These are phyloP conservation scores for Eristalis pertinax DNA, from an alignment of 2,888 invertebrate genomes.

Conservation along the genomic window DNA sequence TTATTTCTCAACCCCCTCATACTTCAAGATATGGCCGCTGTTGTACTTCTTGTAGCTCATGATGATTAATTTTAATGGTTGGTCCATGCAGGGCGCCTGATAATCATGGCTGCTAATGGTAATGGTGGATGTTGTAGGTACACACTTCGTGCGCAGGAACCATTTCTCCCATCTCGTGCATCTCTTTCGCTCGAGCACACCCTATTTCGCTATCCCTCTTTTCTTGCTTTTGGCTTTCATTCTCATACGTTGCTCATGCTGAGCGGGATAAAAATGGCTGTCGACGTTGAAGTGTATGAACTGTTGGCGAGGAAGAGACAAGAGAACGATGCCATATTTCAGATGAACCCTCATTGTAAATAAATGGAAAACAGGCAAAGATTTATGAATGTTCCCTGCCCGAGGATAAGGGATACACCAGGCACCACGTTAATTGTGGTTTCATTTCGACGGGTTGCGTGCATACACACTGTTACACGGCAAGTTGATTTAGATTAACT, in stretches of 20 bases:
- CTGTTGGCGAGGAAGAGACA: slow-evolving; percentile 3
- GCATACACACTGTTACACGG: slow-evolving; percentile 33
- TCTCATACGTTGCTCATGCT: not conserved
- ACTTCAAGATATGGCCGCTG: slow-evolving; percentile 2
- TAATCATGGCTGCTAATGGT: slow-evolving; percentile 56
- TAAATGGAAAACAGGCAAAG: slow-evolving; percentile 62
- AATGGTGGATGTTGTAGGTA: slow-evolving; percentile 21
- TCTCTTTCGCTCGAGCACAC: not conserved
- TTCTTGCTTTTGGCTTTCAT: not conserved
- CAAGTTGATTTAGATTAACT: slow-evolving; percentile 52
- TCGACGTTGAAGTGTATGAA: slow-evolving; percentile 1
- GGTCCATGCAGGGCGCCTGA: slow-evolving; percentile 37
- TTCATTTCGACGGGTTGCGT: slow-evolving; percentile 53
- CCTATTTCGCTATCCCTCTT: not conserved
- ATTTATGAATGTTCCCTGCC: slow-evolving; percentile 49
- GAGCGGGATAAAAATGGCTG: slow-evolving; percentile 53
- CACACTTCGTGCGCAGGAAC: slow-evolving; percentile 47
- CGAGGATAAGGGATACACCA: slow-evolving; percentile 25
- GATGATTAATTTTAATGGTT: slow-evolving; percentile 34
- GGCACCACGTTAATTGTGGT: slow-evolving; percentile 57
- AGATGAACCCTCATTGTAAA: slow-evolving; percentile 34
- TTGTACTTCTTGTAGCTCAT: not conserved
- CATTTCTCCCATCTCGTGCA: not conserved
- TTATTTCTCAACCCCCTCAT: slow-evolving; percentile 13
- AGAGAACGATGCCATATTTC: slow-evolving; percentile 15